Percentiles rank a stretch among this genome's conserved stretches.
Evolutionary conservation across 1,140 invertebrate species (phyloP).

Genomic region (Asbolus verrucosus): DNA sequence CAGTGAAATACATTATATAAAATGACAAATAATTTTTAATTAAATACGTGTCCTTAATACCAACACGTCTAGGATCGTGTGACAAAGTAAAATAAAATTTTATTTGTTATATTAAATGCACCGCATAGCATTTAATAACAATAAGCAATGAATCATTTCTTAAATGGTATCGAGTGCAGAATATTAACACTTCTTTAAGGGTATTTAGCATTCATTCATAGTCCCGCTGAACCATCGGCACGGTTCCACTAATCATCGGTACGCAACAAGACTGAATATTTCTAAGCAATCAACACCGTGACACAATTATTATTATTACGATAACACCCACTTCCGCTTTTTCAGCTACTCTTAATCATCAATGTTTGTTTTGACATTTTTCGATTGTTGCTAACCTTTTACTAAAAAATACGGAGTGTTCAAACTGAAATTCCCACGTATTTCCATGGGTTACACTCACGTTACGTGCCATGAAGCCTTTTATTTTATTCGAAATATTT

Average conservation of each 20-base stretch:
- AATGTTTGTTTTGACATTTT: too few species aligned
- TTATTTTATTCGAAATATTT: too few species aligned
- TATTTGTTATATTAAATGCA: conserved; percentile 39
- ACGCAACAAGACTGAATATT: conserved; percentile 37
- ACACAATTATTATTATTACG: conserved; percentile 31
- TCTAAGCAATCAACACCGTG: conserved; percentile 42
- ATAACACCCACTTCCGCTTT: conserved; percentile 22
- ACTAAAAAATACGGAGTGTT: too few species aligned
- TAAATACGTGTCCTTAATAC: conserved; percentile 45
- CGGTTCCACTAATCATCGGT: conserved; percentile 43
- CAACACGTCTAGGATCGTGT: conserved; percentile 40
- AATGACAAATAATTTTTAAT: conserved; percentile 41
- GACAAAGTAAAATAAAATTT: conserved; percentile 46
- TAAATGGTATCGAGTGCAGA: conserved; percentile 37
- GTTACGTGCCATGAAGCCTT: too few species aligned
- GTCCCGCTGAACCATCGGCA: conserved; percentile 35
- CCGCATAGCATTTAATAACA: conserved; percentile 41
- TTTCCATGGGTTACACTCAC: too few species aligned
- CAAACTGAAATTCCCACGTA: too few species aligned
- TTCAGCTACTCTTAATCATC: too few species aligned
- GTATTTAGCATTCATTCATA: conserved; percentile 43
- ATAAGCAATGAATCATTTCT: conserved; percentile 46
- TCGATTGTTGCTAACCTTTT: too few species aligned
- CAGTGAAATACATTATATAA: conserved; percentile 12
- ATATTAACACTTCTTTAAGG: conserved; percentile 44